Evolutionary conservation across 1,140 invertebrate species (phyloP), one percentile per base, ranked within the genome.

Genomic region (Bombus soroeensis): DNA sequence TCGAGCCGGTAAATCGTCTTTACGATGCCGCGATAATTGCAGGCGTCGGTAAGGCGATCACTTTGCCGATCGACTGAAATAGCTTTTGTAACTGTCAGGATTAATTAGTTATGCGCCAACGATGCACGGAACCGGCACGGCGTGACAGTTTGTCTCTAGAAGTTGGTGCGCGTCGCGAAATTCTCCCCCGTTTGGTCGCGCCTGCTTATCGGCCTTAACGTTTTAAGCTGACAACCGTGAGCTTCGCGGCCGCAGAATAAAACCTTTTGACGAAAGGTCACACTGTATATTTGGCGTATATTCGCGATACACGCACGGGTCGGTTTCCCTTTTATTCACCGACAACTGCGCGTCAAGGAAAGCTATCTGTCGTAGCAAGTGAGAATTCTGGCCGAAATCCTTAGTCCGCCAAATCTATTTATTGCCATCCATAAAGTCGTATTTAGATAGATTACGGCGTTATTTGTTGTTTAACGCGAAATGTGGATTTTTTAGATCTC

Each of bases 141-240:
- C 66, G 77, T 81, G 86, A 88, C 86, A 81, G 77, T 81, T 32
- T 53, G 81, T 37, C 71, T 62, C 37, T 41, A 9, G 2, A 59
- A 41, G 68, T 68, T 34, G 18, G 34, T 34, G 22, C 66, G 34
- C 41, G 39, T 75, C 86, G 76, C 83, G 81, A 90, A 90, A 90
- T 90, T 83, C 82, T 75, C 68, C 47, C n/a, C 34, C 72, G 83
- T 90, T 90, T 90, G 74, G 89, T 90, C 90, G 87, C 89, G 90
- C 83, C 90, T 90, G 89, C 78, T 91, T 91, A 91, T 88, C 87
- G 81, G 68, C 74, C 66, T 80, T 57, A 78, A 86, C 80, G 83
- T 73, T 81, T 90, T 90, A 88, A 91, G 88, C 80, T 80, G 89
- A 90, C 89, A 90, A 74, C 82, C 89, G 39, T 88, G 79, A 57